A percentile compares a stretch with the other conserved stretches of the same genome.
Conservation (phyloP, 2,113 vertebrate species). For the Spheniscus mendiculus region DNA sequence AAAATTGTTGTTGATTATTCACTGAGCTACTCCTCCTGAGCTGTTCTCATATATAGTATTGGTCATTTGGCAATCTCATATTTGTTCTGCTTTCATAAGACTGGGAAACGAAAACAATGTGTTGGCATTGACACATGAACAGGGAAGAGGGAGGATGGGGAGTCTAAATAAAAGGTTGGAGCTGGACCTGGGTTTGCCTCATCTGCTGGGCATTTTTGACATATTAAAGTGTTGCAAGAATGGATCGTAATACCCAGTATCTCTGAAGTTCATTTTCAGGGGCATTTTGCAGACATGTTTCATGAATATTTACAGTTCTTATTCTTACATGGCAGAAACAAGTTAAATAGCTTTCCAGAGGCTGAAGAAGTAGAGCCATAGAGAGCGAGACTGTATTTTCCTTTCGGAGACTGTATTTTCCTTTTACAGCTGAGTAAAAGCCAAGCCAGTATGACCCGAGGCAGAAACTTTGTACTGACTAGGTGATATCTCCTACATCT, state of each 20-base stretch:
- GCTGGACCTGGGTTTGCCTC: not conserved
- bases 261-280: not conserved
- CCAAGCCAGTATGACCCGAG: not conserved
- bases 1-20: not conserved
- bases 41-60: not conserved
- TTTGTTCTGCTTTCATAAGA: not conserved
- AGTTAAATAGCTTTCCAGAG: not conserved
- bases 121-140: not conserved
- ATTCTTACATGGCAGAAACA: not conserved
- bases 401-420: not conserved
- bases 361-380: not conserved
- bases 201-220: not conserved
- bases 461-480: not conserved
- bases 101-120: not conserved
- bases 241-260: not conserved
- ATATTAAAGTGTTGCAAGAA: not conserved
- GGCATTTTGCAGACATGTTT: not conserved
- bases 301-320: not conserved
- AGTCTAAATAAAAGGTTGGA: not conserved
- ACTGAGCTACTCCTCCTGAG: not conserved
- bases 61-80: not conserved
- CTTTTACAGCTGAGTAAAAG: not conserved
- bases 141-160: not conserved
- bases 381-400: not conserved
- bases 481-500: not conserved